Base-by-base conservation (phyloP, 2,888 invertebrate species). In the Microctonus hyperodae region DNA sequence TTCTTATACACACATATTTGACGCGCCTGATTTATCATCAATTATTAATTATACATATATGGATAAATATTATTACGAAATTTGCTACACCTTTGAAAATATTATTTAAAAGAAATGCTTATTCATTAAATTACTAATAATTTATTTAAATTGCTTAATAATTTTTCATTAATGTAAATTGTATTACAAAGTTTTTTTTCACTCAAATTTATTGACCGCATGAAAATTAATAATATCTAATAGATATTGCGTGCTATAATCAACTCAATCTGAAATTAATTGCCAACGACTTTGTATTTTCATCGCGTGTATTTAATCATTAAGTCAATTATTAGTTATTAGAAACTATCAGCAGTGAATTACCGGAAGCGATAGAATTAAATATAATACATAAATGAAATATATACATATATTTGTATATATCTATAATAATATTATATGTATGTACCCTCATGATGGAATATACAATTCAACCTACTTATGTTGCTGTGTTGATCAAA, bases 391-490 rank as follows among this genome's bases (percentile, higher is more conserved):
- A 56, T 56, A 7, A 56, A 28, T 11, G 37, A 22, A 13, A 22
- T 22, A 28, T 31, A 55, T 55, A 3, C 23, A 23, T 13, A 55
- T 25, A 16, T 16, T 22, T 13, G 13, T 22, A 35, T 16, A 44
- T 44, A 44, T 44, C 16, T 1, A 16, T 44, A 44, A 44, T 7
- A 44, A 44, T 44, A 16, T 59, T 20, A 44, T 60, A 37, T 50
- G 23, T 33, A 31, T 28, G 11, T 37, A 51, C 28, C 31, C 56
- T 33, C 23, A 58, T n/a, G n/a, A n/a, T 28, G 64, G 56, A 22
- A 31, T n/a, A 55, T 16, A 55, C 53, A 31, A 64, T 69, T 64
- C 73, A 71, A 72, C 70, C 74, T 73, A 77, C 72, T 74, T 74
- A 68, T 31, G 1, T 37, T 13, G 50, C 31, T 23, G 16, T 64